Conservation (phyloP, 2,113 vertebrate genomes). For the Cyanoramphus novaezelandiae region DNA sequence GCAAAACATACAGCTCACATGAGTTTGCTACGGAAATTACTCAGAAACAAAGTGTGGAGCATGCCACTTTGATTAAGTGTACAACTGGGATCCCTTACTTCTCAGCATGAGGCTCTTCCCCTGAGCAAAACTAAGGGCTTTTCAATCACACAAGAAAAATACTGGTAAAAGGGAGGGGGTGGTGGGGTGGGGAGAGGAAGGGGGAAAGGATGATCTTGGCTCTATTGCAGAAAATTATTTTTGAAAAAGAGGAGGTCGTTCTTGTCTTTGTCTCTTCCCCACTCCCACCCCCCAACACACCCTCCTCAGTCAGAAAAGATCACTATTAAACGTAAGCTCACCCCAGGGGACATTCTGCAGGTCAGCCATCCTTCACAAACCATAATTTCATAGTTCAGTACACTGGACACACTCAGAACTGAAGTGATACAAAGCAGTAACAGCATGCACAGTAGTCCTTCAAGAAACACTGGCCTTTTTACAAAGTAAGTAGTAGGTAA, state of each 20-base stretch:
- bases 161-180: background rate
- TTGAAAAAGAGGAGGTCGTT: background rate
- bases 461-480: background rate
- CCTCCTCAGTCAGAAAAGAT: background rate
- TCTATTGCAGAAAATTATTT: background rate
- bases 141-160: conserved; percentile 7
- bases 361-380: conserved; percentile 5
- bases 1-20: background rate
- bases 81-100: conserved; percentile 50
- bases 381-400: conserved; percentile 33
- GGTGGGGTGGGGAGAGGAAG: background rate
- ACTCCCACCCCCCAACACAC: background rate
- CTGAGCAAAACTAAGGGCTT: background rate
- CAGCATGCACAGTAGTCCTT: background rate
- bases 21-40: conserved; percentile 23
- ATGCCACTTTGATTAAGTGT: conserved; percentile 48
- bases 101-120: conserved; percentile 37
- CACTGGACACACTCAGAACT: background rate
- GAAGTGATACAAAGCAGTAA: conserved; percentile 1
- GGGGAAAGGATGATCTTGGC: background rate
- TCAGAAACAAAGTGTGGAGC: conserved; percentile 35
- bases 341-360: background rate
- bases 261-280: background rate
- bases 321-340: background rate
- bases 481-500: background rate